phyloP scores from a whole-genome alignment of 53 echinoderm and acorn worm species.

The Echinarachnius parma region DNA sequence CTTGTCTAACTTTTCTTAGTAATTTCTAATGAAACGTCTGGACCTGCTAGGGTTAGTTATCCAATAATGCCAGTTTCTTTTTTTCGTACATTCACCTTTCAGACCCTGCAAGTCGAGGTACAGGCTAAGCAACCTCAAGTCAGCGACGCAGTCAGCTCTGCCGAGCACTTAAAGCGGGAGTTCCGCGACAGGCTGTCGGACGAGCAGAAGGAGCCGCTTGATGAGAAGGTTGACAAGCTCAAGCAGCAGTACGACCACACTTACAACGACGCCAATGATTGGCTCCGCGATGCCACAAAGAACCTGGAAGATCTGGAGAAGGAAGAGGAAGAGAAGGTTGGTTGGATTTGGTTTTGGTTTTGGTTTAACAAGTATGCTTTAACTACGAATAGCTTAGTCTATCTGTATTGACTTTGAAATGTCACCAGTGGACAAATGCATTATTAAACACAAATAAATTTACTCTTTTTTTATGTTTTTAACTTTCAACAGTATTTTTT shows the following conservation, averaged over 20 bases:
- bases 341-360: not conserved
- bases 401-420: no score
- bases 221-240: conserved; percentile 76
- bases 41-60: no score
- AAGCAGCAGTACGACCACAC: conserved; percentile 60
- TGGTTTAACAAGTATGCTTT: no score
- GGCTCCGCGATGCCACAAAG: conserved; percentile 66
- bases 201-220: conserved; percentile 80
- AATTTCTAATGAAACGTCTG: no score
- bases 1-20: no score
- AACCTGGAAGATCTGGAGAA: conserved; percentile 61
- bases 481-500: no score
- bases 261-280: conserved; percentile 64
- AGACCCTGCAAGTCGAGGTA: conserved; percentile 54
- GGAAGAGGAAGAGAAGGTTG: conserved; percentile 92
- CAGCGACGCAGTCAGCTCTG: conserved; percentile 84
- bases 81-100: not conserved
- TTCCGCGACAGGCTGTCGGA: conserved; percentile 76
- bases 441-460: no score
- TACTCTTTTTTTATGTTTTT: no score
- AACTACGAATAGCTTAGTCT: no score
- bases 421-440: no score
- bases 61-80: not conserved
- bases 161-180: conserved; percentile 89
- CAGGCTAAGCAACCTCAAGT: conserved; percentile 75